Evolutionary conservation across 2,888 invertebrate genomes (phyloP).

Genomic region (Microctonus brassicae): DNA sequence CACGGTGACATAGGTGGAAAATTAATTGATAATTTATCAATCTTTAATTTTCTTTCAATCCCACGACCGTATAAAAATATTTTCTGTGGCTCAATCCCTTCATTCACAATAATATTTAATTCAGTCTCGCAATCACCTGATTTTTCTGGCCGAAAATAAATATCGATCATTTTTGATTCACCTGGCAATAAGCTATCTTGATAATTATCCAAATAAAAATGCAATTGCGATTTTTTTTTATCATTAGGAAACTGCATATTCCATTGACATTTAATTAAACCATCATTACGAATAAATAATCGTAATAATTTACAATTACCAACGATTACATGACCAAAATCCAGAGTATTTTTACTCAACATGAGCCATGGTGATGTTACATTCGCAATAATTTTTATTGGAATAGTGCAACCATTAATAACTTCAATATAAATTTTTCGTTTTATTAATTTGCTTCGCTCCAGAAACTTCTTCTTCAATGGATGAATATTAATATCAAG

Average conservation of each 20-base stretch:
- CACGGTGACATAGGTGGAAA: conserved; percentile 78
- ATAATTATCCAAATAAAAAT: conserved; percentile 56
- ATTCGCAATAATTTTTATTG: conserved; percentile 72
- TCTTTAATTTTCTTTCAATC: conserved; percentile 71
- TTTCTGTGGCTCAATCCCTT: conserved; percentile 71
- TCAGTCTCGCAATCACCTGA: conserved; percentile 66
- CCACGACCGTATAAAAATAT: conserved; percentile 73
- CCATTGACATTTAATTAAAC: conserved; percentile 74
- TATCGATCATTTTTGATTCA: conserved; percentile 71
- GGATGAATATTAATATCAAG: conserved; percentile 73
- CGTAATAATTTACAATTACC: conserved; percentile 74
- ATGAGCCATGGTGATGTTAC: conserved; percentile 74
- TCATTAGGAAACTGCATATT: conserved; percentile 59
- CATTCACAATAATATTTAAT: conserved; percentile 69
- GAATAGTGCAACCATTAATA: conserved; percentile 73
- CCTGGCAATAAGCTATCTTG: conserved; percentile 71
- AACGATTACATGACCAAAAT: conserved; percentile 74
- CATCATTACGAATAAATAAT: conserved; percentile 73
- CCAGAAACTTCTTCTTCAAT: conserved; percentile 58
- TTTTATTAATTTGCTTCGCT: conserved; percentile 70
- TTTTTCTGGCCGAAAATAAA: conserved; percentile 74
- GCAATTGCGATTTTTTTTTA: conserved; percentile 43
- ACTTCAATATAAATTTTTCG: conserved; percentile 72
- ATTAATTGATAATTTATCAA: conserved; percentile 71
- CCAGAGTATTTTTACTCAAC: conserved; percentile 68